Percentiles rank a stretch among this genome's conserved stretches.
These are phyloP conservation scores for Strix uralensis DNA, from an alignment of 2,113 vertebrate genomes.

Conservation along the genomic window DNA sequence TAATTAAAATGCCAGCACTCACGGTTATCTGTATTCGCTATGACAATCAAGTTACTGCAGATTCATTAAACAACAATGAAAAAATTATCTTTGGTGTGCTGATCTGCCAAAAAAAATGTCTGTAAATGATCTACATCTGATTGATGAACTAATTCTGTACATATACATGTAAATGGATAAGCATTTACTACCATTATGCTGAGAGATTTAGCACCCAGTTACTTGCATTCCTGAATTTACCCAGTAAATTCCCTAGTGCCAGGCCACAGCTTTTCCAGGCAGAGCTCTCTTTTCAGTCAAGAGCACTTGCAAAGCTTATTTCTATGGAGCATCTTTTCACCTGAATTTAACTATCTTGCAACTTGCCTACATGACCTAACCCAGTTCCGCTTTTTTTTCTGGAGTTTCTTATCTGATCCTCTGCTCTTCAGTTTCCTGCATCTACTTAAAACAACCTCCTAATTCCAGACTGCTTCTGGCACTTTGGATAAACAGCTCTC, in stretches of 20 bases:
- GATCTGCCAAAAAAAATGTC: neutral
- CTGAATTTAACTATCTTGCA: neutral
- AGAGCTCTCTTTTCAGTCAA: neutral
- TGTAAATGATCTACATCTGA: neutral
- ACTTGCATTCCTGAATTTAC: neutral
- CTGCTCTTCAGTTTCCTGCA: neutral
- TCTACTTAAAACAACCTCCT: fast-evolving
- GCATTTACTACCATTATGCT: neutral
- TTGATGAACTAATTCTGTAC: neutral
- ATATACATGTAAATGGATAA: neutral
- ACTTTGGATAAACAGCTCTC: neutral
- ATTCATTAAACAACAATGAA: neutral
- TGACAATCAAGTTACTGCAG: neutral
- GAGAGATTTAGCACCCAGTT: neutral
- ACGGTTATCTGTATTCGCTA: neutral
- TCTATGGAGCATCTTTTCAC: neutral
- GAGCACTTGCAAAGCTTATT: neutral
- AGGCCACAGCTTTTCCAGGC: neutral
- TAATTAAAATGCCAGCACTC: neutral
- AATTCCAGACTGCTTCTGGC: neutral
- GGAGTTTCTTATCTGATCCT: neutral
- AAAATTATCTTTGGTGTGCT: neutral
- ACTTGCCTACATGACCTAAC: neutral
- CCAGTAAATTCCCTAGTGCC: neutral
- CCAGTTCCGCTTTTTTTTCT: neutral